These are phyloP conservation scores for Acrocyrtus sp. DNA, from an alignment of 2,888 invertebrate genomes.

Conservation along the genomic window DNA sequence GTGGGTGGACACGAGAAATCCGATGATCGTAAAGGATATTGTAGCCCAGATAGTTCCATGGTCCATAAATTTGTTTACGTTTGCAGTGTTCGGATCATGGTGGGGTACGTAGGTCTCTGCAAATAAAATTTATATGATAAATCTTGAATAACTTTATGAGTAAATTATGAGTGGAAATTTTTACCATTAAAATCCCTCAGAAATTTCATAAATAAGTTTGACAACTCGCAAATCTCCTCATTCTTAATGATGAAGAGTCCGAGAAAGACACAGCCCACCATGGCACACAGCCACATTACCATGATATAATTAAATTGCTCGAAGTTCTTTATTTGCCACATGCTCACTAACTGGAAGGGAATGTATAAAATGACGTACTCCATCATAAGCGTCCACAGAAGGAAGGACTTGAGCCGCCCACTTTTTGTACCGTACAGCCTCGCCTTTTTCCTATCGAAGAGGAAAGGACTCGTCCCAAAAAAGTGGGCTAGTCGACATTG, in stretches of 20 bases:
- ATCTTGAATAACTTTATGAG: too few species aligned
- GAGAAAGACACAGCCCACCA: slow-evolving; percentile 10
- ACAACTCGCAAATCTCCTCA: slow-evolving; percentile 12
- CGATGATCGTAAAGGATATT: background rate
- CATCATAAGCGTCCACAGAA: background rate
- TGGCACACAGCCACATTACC: slow-evolving; percentile 25
- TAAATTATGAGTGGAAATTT: too few species aligned
- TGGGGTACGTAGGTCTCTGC: slow-evolving; percentile 14
- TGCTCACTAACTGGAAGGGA: slow-evolving; percentile 19
- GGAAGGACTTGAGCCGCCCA: slow-evolving; percentile 7
- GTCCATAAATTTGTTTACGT: slow-evolving; percentile 6
- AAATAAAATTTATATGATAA: too few species aligned
- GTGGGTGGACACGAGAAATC: background rate
- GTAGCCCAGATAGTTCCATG: background rate
- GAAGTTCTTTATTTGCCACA: slow-evolving; percentile 9
- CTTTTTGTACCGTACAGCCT: slow-evolving; percentile 1
- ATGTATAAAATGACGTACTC: slow-evolving; percentile 18
- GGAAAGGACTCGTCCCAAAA: slow-evolving; percentile 9
- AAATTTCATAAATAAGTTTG: slow-evolving; percentile 8
- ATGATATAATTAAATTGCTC: slow-evolving; percentile 23
- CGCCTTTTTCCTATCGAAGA: slow-evolving; percentile 3
- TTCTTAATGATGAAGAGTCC: slow-evolving; percentile 1
- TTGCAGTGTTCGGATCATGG: slow-evolving; percentile 13
- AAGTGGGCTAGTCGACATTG: slow-evolving; percentile 11
- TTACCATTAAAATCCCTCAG: slow-evolving; percentile 25